Evolutionary conservation across 2,797 vertebrate species (phyloP).

Genomic region (Xenentodon cancila): DNA sequence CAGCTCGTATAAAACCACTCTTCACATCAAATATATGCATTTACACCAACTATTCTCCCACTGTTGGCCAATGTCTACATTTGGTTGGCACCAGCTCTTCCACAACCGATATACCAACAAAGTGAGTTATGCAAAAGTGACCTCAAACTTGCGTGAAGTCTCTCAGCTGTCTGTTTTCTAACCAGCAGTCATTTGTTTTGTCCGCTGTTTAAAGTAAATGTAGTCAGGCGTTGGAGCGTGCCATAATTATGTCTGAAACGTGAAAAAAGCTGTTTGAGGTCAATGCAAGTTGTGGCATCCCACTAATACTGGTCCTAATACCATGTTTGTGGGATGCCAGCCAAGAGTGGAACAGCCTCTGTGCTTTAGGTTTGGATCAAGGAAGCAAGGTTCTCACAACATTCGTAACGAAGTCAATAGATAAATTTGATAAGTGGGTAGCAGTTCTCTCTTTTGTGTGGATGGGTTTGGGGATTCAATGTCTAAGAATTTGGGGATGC

Average conservation of each 20-base stretch:
- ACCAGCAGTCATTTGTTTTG: constrained; percentile 51
- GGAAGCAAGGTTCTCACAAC: constrained; percentile 14
- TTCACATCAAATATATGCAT: constrained; percentile 58
- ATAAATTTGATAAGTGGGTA: too few relatives aligned
- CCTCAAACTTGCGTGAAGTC: constrained; percentile 45
- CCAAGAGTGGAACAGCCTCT: constrained; percentile 33
- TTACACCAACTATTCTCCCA: constrained; percentile 41
- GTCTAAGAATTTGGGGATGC: too few relatives aligned
- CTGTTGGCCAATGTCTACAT: constrained; percentile 42
- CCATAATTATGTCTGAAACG: constrained; percentile 38
- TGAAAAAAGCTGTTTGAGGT: constrained; percentile 42
- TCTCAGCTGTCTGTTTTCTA: constrained; percentile 35
- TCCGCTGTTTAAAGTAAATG: constrained; percentile 31
- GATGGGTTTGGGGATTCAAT: too few relatives aligned
- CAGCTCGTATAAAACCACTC: constrained; percentile 40
- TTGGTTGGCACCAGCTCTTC: constrained; percentile 46
- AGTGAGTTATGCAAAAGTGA: constrained; percentile 46
- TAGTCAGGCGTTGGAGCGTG: constrained; percentile 29
- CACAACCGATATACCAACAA: constrained; percentile 50
- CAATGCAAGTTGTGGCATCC: constrained; percentile 18
- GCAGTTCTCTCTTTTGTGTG: too few relatives aligned
- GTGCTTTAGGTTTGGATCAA: constrained; percentile 46
- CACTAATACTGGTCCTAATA: constrained; percentile 17
- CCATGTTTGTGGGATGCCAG: constrained; percentile 40
- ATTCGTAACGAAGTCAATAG: constrained; percentile 37